These are phyloP conservation scores for Sciaenops ocellatus DNA, from an alignment of 2,797 vertebrate genomes.

Conservation along the genomic window DNA sequence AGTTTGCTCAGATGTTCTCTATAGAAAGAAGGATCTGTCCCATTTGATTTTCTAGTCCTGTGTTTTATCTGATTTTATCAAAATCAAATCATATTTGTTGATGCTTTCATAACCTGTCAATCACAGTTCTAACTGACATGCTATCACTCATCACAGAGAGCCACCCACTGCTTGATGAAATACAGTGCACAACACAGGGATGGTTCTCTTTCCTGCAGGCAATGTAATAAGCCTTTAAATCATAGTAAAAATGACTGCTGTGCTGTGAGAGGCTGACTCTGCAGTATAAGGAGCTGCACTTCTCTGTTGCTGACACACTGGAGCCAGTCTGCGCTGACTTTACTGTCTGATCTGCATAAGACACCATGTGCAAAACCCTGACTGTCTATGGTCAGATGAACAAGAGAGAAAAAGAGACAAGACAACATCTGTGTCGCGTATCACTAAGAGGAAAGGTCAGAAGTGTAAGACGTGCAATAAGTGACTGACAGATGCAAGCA, in stretches of 20 bases:
- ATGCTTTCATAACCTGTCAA: slow-evolving; percentile 67
- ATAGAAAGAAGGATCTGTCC: slow-evolving; percentile 51
- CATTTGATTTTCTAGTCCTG: slow-evolving; percentile 57
- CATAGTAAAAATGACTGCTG: slow-evolving; percentile 72
- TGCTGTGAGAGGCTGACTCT: slow-evolving; percentile 72
- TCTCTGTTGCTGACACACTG: slow-evolving; percentile 68
- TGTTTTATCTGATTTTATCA: slow-evolving; percentile 62
- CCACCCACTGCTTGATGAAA: slow-evolving; percentile 53
- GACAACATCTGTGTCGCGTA: slow-evolving; percentile 71
- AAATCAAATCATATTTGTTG: slow-evolving; percentile 68
- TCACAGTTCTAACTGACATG: slow-evolving; percentile 58
- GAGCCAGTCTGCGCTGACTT: slow-evolving; percentile 63
- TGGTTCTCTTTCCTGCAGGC: slow-evolving; percentile 63
- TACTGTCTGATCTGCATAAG: slow-evolving; percentile 76
- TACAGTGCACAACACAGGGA: slow-evolving; percentile 51
- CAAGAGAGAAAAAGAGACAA: slow-evolving; percentile 38
- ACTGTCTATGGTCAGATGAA: slow-evolving; percentile 69
- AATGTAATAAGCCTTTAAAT: slow-evolving; percentile 81
- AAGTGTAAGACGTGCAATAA: slow-evolving; percentile 66
- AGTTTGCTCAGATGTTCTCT: slow-evolving; percentile 60
- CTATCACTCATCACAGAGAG: slow-evolving; percentile 61
- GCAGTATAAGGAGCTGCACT: slow-evolving; percentile 61
- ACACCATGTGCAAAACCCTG: slow-evolving; percentile 60
- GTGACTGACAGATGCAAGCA: slow-evolving; percentile 77
- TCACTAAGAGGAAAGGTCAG: slow-evolving; percentile 69